Conservation (phyloP, 2,888 invertebrate genomes). For the Aspidiotus rigidus region DNA sequence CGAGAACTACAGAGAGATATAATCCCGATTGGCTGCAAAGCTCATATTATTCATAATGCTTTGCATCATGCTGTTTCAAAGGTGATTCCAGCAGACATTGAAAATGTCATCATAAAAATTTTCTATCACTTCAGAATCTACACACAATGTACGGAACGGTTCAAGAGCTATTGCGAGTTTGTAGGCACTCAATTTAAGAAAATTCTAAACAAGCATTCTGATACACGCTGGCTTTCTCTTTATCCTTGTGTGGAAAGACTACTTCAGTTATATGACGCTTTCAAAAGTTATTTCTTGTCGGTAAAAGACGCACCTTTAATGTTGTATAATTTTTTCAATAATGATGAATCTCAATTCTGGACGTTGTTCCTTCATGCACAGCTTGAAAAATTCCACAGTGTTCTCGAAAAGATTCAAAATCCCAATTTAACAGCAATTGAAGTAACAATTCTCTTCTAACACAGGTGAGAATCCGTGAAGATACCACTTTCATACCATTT, state of each 20-base stretch:
- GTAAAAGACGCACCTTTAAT: conserved; percentile 39
- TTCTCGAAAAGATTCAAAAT: conserved; percentile 28
- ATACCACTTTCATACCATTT: conserved; percentile 17
- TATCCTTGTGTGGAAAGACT: conserved; percentile 40
- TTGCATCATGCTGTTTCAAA: conserved; percentile 40
- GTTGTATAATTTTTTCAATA: conserved; percentile 39
- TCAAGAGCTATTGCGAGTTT: conserved; percentile 41
- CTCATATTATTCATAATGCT: conserved; percentile 41
- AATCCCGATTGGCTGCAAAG: conserved; percentile 40
- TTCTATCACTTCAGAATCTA: conserved; percentile 41
- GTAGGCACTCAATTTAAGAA: conserved; percentile 40
- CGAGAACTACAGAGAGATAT: conserved; percentile 33
- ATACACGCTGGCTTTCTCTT: conserved; percentile 39
- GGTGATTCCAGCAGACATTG: conserved; percentile 40
- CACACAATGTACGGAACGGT: conserved; percentile 40
- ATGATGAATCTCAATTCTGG: conserved; percentile 35
- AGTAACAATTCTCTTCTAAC: conserved; percentile 14
- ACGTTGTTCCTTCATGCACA: conserved; percentile 27
- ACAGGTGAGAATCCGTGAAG: conserved; percentile 7
- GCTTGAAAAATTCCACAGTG: conserved; percentile 26
- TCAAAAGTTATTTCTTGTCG: conserved; percentile 39
- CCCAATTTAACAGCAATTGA: conserved; percentile 15
- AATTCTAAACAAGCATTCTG: conserved; percentile 38
- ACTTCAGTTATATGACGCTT: conserved; percentile 38
- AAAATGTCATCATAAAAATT: conserved; percentile 40